Base-by-base conservation (phyloP, 1,140 invertebrate species). In the Phocides pigmalion region DNA sequence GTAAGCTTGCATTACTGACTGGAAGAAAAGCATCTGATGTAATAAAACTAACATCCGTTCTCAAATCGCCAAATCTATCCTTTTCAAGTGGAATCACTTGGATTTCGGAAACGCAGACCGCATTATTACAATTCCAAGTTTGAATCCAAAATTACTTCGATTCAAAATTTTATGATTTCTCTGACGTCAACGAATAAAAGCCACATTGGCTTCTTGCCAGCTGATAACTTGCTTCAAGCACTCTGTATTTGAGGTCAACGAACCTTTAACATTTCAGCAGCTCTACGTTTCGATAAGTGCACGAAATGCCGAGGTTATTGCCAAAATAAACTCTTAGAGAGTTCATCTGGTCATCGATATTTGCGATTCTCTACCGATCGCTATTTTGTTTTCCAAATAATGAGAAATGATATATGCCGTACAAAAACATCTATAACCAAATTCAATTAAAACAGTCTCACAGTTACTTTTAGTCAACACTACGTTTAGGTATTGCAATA, bases 201-300 rank as follows among this genome's bases (percentile, higher is more conserved):
- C 72, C 72, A 76, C 74, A 70, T 79, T 89, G 86, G 86, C 75
- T 32, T 19, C 59, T 66, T 64, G 81, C 86, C 86, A 87, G 76
- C 65, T 76, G 79, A 82, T 84, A 87, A 76, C 80, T 82, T 74
- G 64, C 78, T 78, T 76, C 69, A 68, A 64, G 70, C 79, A 77
- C 73, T 76, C 79, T 74, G 66, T 81, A 79, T 82, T 70, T 68
- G 44, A 71, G 84, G 81, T 73, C 82, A 85, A 87, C 76, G 79
- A 86, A 81, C 84, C 69, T 66, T 70, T 72, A 73, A 81, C 74
- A 84, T 81, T 78, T 80, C 77, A 81, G 73, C 70, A 82, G 76
- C 66, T 53, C 64, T 64, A 51, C 51, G 44, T 61, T 61, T 49
- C 56, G 44, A 47, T 61, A 49, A 61, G 56, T 59, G 46, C 39